Percentiles rank a stretch among this genome's conserved stretches.
Conservation (phyloP, 2,797 vertebrate species). For the Meda fulgida region DNA sequence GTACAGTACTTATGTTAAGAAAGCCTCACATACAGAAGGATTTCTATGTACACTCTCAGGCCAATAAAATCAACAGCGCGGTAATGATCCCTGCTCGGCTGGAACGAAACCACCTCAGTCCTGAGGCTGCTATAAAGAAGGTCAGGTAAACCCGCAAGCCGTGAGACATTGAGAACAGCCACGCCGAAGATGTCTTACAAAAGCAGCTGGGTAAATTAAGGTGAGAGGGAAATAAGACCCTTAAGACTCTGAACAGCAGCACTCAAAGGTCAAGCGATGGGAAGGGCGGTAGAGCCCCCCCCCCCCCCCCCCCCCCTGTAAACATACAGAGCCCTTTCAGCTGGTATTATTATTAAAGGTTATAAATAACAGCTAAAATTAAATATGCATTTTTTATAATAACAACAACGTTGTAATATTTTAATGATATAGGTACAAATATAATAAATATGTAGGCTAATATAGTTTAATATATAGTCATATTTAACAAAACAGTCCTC, state of each 20-base stretch:
- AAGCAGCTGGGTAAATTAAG: slow-evolving; percentile 36
- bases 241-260: slow-evolving; percentile 31
- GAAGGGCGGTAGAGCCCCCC: too few relatives aligned
- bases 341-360: too few relatives aligned
- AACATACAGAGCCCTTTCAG: too few relatives aligned
- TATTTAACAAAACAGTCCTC: too few relatives aligned
- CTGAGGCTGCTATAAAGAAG: neutral
- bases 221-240: slow-evolving; percentile 26
- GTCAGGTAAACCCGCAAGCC: neutral
- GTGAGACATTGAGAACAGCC: neutral
- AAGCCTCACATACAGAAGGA: slow-evolving; percentile 3
- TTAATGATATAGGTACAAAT: too few relatives aligned
- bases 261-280: slow-evolving; percentile 47
- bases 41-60: neutral
- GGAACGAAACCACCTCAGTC: slow-evolving; percentile 5
- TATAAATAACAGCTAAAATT: too few relatives aligned
- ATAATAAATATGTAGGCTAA: too few relatives aligned
- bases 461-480: too few relatives aligned
- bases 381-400: too few relatives aligned
- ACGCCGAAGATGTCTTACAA: neutral
- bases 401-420: too few relatives aligned
- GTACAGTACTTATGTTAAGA: slow-evolving; percentile 25
- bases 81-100: slow-evolving; percentile 23
- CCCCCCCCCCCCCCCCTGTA: too few relatives aligned
- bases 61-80: slow-evolving; percentile 1